Base-by-base conservation (phyloP, 2,888 invertebrate species). In the Xestia ashworthii region DNA sequence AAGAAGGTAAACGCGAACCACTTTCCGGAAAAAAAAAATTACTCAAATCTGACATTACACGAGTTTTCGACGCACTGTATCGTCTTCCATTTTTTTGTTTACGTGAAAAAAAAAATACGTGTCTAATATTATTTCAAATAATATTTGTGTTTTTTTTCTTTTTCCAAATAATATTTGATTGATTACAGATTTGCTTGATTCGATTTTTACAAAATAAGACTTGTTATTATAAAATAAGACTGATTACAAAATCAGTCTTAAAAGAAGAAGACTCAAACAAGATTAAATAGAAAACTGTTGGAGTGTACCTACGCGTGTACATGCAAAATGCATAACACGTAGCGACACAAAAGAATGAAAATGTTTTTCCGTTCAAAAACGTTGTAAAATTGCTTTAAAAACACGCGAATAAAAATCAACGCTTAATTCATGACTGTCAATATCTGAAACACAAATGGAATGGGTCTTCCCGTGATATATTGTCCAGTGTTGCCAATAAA, bases 381-480 rank as follows among this genome's bases (percentile, higher is more conserved):
- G 69, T 62, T 75, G 50, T 84, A 50, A 81, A 82, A 83, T 58
- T 83, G 75, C 65, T 78, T 78, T 80, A 82, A 85, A 82, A 85
- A 82, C 53, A 81, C 22, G 55, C 65, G 69, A 84, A 83, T 81
- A 82, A 89, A 89, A 87, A 80, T 85, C 78, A 80, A 68, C 81
- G 84, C 76, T 83, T 86, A 83, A 89, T 84, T 86, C 88, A 89
- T 87, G 89, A 81, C 80, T 82, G 90, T 87, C 89, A 90, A 85
- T 90, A 89, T 90, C 86, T 83, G 84, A 83, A 86, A 85, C 78
- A 80, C 76, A 89, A 89, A 89, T 86, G 85, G 79, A 84, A 86
- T 79, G 83, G 81, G 71, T 85, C 78, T 81, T 82, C 83, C 81
- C 32, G 78, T 89, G 88, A 89, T 89, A 78, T 88, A 90, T 87